Evolutionary conservation across 2,113 vertebrate species (phyloP), one percentile per base, ranked within the genome.

Genomic region (Prinia subflava): DNA sequence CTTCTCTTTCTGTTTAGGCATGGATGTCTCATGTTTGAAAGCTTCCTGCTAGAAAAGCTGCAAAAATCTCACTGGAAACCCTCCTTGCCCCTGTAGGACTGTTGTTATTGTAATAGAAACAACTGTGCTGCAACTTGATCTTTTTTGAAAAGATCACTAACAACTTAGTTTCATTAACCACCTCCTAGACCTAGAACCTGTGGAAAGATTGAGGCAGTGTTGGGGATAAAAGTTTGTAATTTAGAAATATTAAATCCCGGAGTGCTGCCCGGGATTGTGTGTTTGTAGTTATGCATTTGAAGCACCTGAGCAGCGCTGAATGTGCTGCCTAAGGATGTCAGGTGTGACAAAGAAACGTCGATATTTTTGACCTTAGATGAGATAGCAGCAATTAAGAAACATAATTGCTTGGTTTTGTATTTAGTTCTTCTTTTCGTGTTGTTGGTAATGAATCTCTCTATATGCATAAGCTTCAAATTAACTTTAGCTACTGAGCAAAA

Each of bases 21-120:
- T 21, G 49, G 44, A 79, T 69, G 39, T 83, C 37, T 95, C 81
- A 20, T 83, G 67, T 96, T 92, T 70, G 53, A 49, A 67, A 37
- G 28, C 24, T 75, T 69, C n/a, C 23, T 70, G 19, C 42, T 67
- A 35, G 56, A 92, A 95, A 84, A 68, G 10, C 35, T 91, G 33
- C 30, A 74, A 47, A 85, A 85, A 7, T 15, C n/a, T 89, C 3
- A 0, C 14, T 7, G 19, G 74, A 60, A 90, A 11, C 53, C n/a
- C 56, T 73, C 80, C 35, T 65, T 62, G 15, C 30, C 44, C 13
- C 57, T 31, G 11, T 19, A 80, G 63, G 63, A 46, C 33, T 55
- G 31, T 79, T 94, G 31, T 53, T 39, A 39, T 2, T 44, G 18
- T 64, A 76, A 71, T 16, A 63, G 92, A 83, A 59, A 13, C 22